Percentiles rank a stretch among this genome's conserved stretches.
Conservation (phyloP, 2,797 vertebrate genomes). For the Podarcis siculus region DNA sequence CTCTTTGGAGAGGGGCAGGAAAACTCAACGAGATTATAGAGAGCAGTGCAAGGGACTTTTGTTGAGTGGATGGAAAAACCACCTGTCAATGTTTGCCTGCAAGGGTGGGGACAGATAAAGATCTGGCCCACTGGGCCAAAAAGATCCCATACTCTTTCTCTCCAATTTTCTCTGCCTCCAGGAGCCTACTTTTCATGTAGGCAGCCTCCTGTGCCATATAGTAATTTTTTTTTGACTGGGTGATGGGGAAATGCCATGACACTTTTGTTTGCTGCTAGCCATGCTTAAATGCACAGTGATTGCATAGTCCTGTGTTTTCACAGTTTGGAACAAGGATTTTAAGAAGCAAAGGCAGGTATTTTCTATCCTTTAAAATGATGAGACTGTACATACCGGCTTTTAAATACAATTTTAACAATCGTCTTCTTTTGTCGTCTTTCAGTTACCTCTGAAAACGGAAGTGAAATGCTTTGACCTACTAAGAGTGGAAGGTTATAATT, state of each 20-base stretch:
- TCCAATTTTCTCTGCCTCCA: neutral
- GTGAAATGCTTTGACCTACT: slow-evolving; percentile 76
- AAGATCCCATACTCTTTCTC: too few relatives aligned
- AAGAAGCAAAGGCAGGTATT: neutral
- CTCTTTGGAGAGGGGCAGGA: neutral
- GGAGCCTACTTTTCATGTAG: neutral
- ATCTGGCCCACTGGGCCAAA: too few relatives aligned
- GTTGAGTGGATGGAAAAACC: neutral
- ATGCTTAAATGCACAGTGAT: neutral
- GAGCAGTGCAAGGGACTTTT: neutral
- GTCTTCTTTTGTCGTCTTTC: slow-evolving; percentile 37
- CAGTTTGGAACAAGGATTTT: neutral
- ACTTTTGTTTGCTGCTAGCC: neutral
- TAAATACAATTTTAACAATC: too few relatives aligned
- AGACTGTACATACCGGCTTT: neutral
- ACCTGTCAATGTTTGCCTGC: too few relatives aligned
- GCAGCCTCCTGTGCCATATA: neutral
- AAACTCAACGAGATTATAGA: neutral
- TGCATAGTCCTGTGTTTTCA: neutral
- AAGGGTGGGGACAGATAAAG: too few relatives aligned
- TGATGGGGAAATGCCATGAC: neutral
- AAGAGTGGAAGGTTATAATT: slow-evolving; percentile 64
- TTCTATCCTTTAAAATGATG: neutral
- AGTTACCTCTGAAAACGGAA: slow-evolving; percentile 55
- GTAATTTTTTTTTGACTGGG: neutral